These are phyloP conservation scores for Sebastes steindachneri DNA, from an alignment of 2,797 vertebrate genomes.

Conservation along the genomic window DNA sequence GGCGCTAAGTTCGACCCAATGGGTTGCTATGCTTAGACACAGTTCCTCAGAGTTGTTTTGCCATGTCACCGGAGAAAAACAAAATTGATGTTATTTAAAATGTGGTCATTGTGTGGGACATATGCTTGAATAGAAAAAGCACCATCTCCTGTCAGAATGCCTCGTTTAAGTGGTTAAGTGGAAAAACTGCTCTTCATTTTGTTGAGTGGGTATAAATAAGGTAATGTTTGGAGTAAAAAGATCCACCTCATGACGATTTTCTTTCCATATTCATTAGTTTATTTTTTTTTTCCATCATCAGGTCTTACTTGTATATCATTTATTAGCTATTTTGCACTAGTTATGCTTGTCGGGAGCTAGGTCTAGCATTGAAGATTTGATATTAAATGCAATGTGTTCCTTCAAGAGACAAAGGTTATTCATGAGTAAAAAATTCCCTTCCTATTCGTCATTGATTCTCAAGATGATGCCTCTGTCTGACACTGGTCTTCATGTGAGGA, in stretches of 20 bases:
- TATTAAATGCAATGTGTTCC: not conserved
- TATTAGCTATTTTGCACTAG: not conserved
- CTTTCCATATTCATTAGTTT: not conserved
- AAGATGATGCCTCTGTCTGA: slow-evolving; percentile 24
- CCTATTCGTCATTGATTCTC: slow-evolving; percentile 25
- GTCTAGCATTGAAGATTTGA: not conserved
- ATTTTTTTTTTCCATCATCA: not conserved
- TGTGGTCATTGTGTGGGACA: too few species aligned
- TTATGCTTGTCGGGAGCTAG: not conserved
- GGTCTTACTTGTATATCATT: not conserved
- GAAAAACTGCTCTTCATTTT: not conserved
- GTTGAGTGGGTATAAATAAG: not conserved
- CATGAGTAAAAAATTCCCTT: slow-evolving; percentile 4
- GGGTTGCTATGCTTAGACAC: too few species aligned
- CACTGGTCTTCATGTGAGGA: not conserved
- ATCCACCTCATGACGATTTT: not conserved
- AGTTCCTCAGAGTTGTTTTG: too few species aligned
- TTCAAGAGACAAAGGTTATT: slow-evolving; percentile 27
- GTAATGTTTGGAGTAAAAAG: not conserved
- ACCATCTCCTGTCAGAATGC: too few species aligned
- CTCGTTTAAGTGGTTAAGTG: not conserved
- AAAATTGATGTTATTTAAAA: too few species aligned
- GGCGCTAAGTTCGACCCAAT: too few species aligned
- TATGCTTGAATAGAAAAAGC: too few species aligned
- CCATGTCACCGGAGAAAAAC: too few species aligned